phyloP scores from a whole-genome alignment of 64 coral and sea anemone species.

The Astreopora myriophthalma region DNA sequence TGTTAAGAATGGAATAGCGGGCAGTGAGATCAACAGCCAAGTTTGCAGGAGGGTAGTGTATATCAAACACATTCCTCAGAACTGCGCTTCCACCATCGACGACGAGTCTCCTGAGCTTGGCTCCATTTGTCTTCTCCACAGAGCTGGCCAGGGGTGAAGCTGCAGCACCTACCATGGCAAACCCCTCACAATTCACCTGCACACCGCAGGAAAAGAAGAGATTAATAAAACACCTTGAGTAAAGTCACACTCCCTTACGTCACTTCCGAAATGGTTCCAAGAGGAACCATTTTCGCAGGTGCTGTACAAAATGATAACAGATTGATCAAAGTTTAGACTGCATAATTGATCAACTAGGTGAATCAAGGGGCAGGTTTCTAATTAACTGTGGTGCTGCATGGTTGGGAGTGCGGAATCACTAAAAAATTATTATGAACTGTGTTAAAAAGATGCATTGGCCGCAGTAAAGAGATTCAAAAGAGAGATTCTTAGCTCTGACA shows the following conservation, averaged over 20 bases:
- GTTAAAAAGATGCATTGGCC: no score
- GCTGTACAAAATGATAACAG: no score
- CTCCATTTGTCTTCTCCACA: not conserved
- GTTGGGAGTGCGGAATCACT: no score
- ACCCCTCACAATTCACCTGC: not conserved
- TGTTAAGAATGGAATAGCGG: not conserved
- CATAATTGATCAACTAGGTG: not conserved
- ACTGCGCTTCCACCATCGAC: conserved; percentile 57
- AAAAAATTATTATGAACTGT: no score
- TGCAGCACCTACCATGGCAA: not conserved
- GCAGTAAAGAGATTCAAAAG: no score
- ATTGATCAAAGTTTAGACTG: not conserved
- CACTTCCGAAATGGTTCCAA: no score
- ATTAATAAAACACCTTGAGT: no score
- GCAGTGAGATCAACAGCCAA: not conserved
- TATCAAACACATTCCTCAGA: conserved; percentile 21
- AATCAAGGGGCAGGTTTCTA: no score
- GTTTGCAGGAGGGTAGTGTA: conserved; percentile 8
- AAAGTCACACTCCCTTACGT: no score
- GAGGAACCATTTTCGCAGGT: no score
- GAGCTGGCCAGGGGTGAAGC: not conserved
- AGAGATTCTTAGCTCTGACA: no score
- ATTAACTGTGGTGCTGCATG: no score
- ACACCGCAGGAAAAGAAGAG: not conserved
- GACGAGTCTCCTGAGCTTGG: not conserved